A percentile compares a stretch with the other conserved stretches of the same genome.
phyloP scores from a whole-genome alignment of 1,140 invertebrate genomes.

The Euwallacea fornicatus region DNA sequence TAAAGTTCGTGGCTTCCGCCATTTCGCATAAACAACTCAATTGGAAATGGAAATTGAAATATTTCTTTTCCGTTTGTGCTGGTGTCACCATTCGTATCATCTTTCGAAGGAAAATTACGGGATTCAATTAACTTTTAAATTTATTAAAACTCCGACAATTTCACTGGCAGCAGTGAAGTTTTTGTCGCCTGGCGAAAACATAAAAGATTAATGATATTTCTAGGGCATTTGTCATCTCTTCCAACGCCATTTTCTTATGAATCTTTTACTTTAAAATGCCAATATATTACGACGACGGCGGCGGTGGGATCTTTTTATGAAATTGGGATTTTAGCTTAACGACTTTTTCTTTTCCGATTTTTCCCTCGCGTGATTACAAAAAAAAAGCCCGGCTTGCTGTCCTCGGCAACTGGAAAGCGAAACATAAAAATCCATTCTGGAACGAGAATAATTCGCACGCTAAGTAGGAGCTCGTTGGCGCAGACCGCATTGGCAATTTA shows the following conservation, averaged over 20 bases:
- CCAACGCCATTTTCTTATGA: constrained; percentile 28
- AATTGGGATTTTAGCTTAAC: constrained; percentile 25
- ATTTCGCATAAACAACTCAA: too few species aligned
- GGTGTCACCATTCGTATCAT: not conserved
- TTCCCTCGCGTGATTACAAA: not conserved
- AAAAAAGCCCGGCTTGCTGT: not conserved
- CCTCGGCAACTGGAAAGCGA: not conserved
- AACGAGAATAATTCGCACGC: constrained; percentile 2
- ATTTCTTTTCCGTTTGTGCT: too few species aligned
- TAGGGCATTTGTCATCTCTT: constrained; percentile 33
- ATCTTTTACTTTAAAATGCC: constrained; percentile 33
- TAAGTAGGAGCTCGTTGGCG: constrained; percentile 3
- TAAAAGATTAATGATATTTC: constrained; percentile 37
- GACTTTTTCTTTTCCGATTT: constrained; percentile 12
- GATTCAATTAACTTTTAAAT: constrained; percentile 36
- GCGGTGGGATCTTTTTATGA: constrained; percentile 13
- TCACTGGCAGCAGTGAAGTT: constrained; percentile 15
- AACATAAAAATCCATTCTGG: constrained; percentile 1
- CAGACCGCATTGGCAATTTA: constrained; percentile 13
- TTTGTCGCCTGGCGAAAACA: constrained; percentile 28
- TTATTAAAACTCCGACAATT: constrained; percentile 24
- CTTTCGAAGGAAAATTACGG: constrained; percentile 1
- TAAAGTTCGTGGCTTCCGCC: too few species aligned
- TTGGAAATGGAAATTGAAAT: too few species aligned
- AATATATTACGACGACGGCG: constrained; percentile 10